Base-by-base conservation (phyloP, 1,140 invertebrate species). In the Caenorhabditis tropicalis region DNA sequence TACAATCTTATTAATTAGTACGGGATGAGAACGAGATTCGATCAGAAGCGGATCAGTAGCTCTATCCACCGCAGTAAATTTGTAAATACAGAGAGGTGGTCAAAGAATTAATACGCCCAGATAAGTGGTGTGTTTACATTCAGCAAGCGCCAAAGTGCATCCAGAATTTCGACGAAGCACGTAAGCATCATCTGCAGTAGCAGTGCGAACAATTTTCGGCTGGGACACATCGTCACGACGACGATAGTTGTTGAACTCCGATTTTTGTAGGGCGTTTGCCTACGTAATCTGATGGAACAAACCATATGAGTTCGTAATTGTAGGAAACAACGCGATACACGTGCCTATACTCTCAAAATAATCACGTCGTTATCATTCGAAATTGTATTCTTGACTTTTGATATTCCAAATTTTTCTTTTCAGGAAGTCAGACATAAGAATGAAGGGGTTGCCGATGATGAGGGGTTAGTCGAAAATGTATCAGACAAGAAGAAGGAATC, bases 21-120 rank as follows among this genome's bases (percentile, higher is more conserved):
- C 58, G 10, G 65, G 65, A 74, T 74, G 36, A 74, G 65, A 74
- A 43, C 65, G 21, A 74, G 36, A 74, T 19, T 19, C 65, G 36
- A 74, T 74, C 65, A 74, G 65, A 74, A 74, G 29, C 36, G 65
- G 65, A 74, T 74, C 65, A 74, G 33, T 74, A 9, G 65, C 36
- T 36, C 65, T 43, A 74, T 43, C 36, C n/a, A 5, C 4, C 12
- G 7, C 12, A 46, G n/a, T n/a, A 74, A 43, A 33, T 43, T 24
- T n/a, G n/a, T 24, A 74, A 65, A 74, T 43, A 43, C 36, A 74
- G 6, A 74, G n/a, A 2, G 33, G 33, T 43, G 36, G 65, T 24
- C 36, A 74, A 39, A 43, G 36, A 43, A 43, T 74, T 74, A 39
- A 43, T n/a, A 39, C 29, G 65, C 24, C 65, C 24, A 24, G 36